These are phyloP conservation scores for Paradoxurus hermaphroditus DNA, from an alignment of 2,113 vertebrate species.

Conservation along the genomic window DNA sequence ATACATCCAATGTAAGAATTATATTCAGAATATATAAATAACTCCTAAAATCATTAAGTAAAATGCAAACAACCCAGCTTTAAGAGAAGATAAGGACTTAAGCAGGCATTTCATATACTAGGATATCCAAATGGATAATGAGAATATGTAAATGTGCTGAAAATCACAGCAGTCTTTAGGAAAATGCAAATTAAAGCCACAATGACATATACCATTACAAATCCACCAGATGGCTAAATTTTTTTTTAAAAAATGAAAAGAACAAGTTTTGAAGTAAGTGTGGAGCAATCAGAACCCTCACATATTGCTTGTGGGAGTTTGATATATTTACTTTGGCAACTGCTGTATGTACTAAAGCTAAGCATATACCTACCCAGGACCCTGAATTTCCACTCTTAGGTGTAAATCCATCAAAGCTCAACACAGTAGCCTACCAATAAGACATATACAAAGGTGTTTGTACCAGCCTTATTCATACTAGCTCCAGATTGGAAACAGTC, in stretches of 20 bases:
- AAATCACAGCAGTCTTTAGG: background rate
- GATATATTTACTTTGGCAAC: background rate
- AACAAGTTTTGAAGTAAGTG: background rate
- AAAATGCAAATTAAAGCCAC: slow-evolving; percentile 40
- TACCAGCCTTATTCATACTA: background rate
- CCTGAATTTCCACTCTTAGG: background rate
- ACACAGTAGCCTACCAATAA: background rate
- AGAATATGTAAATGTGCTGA: slow-evolving; percentile 4
- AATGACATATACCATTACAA: background rate
- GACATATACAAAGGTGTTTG: background rate
- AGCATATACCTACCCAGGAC: background rate
- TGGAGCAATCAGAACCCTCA: background rate
- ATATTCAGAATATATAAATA: background rate
- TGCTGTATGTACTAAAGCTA: background rate
- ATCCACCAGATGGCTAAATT: slow-evolving; percentile 16
- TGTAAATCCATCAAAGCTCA: background rate
- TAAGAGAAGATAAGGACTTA: background rate
- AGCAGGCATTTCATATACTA: background rate
- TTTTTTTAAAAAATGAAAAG: background rate
- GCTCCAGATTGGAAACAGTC: background rate
- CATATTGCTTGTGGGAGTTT: background rate
- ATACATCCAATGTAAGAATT: background rate
- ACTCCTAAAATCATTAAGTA: background rate
- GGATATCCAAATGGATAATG: background rate
- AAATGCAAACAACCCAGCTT: background rate